A percentile compares a stretch with the other conserved stretches of the same genome.
Evolutionary conservation across 2,113 vertebrate species (phyloP).

Genomic region (Sphaerodactylus townsendi): DNA sequence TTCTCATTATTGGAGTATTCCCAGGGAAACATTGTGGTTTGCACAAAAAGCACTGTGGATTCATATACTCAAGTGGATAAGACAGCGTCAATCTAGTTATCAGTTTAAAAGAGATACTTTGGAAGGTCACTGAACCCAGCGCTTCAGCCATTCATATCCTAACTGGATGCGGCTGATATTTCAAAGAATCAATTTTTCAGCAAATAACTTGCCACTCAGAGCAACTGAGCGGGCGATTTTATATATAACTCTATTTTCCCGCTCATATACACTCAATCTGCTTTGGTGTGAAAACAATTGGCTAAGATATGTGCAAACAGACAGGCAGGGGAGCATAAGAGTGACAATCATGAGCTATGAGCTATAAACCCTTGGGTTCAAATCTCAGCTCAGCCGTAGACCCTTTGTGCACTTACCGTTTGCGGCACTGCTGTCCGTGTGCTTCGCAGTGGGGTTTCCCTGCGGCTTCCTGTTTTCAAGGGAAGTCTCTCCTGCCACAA

Average conservation of each 20-base stretch:
- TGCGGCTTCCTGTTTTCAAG: no score
- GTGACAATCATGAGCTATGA: background rate
- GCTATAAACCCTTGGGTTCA: background rate
- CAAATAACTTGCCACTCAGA: slow-evolving; percentile 2
- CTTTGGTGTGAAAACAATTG: background rate
- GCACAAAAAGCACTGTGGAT: background rate
- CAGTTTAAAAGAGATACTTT: background rate
- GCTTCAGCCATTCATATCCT: background rate
- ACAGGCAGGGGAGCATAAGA: background rate
- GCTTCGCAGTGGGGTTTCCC: no score
- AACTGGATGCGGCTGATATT: background rate
- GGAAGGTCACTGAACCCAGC: background rate
- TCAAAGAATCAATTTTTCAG: background rate
- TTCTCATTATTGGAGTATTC: background rate
- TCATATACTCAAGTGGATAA: background rate
- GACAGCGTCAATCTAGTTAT: background rate
- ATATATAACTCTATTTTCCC: background rate
- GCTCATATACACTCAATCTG: background rate
- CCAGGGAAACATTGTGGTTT: background rate
- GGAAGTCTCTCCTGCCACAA: no score
- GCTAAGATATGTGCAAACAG: background rate
- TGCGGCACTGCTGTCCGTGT: no score
- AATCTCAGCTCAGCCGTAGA: background rate
- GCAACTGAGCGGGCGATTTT: slow-evolving; percentile 14
- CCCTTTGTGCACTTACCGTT: no score